Evolutionary conservation across 2,888 invertebrate genomes (phyloP).

Genomic region (Aphodius granarius): DNA sequence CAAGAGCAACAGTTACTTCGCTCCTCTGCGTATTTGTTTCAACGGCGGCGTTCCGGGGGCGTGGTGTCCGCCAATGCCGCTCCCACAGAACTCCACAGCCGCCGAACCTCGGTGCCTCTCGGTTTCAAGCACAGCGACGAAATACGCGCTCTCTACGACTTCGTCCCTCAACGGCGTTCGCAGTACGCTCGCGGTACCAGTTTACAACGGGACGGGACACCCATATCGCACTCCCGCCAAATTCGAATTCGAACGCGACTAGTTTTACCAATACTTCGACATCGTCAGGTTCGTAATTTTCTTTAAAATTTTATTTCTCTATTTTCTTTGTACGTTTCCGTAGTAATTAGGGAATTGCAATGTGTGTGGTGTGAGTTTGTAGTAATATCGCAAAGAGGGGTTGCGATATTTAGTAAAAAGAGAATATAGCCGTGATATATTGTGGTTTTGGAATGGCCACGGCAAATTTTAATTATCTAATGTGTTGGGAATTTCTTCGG

Average conservation of each 20-base stretch:
- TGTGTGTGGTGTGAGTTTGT: constrained; percentile 5
- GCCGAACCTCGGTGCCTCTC: constrained; percentile 44
- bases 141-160: constrained; percentile 35
- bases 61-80: constrained; percentile 49
- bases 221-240: background rate
- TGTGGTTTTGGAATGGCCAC: constrained; percentile 23
- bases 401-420: constrained; percentile 28
- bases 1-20: constrained; percentile 54
- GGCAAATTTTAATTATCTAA: constrained; percentile 26
- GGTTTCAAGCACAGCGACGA: constrained; percentile 42
- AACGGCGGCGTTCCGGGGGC: constrained; percentile 46
- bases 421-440: constrained; percentile 23
- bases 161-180: constrained; percentile 34
- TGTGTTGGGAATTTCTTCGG: constrained; percentile 9
- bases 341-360: constrained; percentile 9
- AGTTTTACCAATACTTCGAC: background rate
- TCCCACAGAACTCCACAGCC: constrained; percentile 47
- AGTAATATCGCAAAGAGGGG: constrained; percentile 30
- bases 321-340: too few relatives aligned
- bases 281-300: constrained; percentile 8
- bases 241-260: constrained; percentile 3
- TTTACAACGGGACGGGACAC: constrained; percentile 15
- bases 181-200: constrained; percentile 26
- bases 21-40: constrained; percentile 52
- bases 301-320: background rate